Conservation (phyloP, 2,888 invertebrate genomes). For the Monochamus alternatus region DNA sequence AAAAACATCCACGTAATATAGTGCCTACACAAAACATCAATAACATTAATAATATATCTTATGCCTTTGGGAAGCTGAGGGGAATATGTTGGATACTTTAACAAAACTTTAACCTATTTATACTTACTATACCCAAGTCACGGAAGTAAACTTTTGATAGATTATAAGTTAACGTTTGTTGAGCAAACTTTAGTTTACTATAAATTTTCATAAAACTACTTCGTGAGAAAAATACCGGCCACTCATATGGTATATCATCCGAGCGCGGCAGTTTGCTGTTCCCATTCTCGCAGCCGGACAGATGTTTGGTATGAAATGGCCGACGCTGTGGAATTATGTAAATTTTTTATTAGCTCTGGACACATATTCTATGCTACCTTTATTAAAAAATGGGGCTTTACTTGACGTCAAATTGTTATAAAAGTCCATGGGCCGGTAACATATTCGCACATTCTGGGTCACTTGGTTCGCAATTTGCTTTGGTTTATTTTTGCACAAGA, state of each 20-base stretch:
- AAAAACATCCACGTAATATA: conserved; percentile 21
- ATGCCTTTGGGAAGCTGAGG: conserved; percentile 23
- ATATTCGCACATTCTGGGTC: too few relatives aligned
- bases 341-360: conserved; percentile 25
- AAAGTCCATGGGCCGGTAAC: too few relatives aligned
- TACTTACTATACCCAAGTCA: conserved; percentile 34
- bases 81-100: conserved; percentile 28
- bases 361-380: background rate
- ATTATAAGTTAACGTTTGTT: conserved; percentile 32
- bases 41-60: conserved; percentile 38
- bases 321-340: conserved; percentile 10
- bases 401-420: background rate
- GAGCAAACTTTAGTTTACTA: conserved; percentile 26
- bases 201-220: conserved; percentile 30
- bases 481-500: too few relatives aligned
- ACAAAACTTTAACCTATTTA: conserved; percentile 32
- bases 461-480: too few relatives aligned
- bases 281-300: conserved; percentile 21
- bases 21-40: conserved; percentile 25
- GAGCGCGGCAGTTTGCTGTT: conserved; percentile 14
- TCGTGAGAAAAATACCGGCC: conserved; percentile 21
- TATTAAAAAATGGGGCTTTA: background rate
- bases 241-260: conserved; percentile 16
- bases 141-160: conserved; percentile 36
- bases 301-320: conserved; percentile 19